A percentile compares a stretch with the other conserved stretches of the same genome.
These are phyloP conservation scores for Orthonevra nobilis DNA, from an alignment of 2,888 invertebrate species.

Conservation along the genomic window DNA sequence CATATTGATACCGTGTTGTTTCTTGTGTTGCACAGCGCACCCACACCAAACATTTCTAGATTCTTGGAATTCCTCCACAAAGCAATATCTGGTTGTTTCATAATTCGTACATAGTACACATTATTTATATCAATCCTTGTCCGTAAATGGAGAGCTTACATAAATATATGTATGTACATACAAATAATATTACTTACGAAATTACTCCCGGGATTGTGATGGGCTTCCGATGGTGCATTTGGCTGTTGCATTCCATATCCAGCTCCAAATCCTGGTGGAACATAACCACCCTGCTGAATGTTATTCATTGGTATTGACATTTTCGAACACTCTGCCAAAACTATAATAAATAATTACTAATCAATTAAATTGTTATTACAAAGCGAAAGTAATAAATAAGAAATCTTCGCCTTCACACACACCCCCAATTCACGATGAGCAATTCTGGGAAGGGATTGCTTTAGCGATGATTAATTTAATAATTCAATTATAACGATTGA, in stretches of 20 bases:
- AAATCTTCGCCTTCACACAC: constrained; percentile 10
- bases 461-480: no score
- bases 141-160: no score
- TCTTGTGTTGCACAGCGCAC: no score
- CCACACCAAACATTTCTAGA: no score
- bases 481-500: no score
- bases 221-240: constrained; percentile 61
- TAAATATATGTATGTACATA: neutral
- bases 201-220: constrained; percentile 26
- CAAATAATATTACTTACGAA: constrained; percentile 44
- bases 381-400: neutral
- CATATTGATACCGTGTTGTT: no score
- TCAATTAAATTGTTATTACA: neutral
- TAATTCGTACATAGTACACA: no score
- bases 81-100: no score
- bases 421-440: constrained; percentile 6
- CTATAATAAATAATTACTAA: neutral
- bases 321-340: neutral
- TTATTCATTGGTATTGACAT: constrained; percentile 75
- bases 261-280: constrained; percentile 75
- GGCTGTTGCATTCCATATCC: constrained; percentile 74
- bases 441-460: no score
- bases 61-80: no score
- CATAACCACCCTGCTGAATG: constrained; percentile 77
- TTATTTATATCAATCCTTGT: no score